Percentiles rank a stretch among this genome's conserved stretches.
Conservation (phyloP, 2,113 vertebrate species). For the Amazona guildingii region DNA sequence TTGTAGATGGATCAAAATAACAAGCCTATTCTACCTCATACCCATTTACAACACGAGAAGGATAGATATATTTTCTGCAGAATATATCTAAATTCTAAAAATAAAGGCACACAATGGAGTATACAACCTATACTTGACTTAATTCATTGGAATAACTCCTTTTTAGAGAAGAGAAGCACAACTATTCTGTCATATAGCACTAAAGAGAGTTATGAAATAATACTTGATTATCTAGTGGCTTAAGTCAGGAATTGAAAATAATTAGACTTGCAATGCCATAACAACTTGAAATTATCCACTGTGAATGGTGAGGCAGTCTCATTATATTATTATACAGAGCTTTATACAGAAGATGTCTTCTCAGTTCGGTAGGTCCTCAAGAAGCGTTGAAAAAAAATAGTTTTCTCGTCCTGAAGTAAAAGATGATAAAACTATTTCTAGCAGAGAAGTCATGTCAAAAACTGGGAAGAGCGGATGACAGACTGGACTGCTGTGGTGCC, state of each 20-base stretch:
- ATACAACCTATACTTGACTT: not conserved
- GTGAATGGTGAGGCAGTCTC: not conserved
- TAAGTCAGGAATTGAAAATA: not conserved
- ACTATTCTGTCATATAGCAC: not conserved
- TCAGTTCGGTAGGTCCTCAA: not conserved
- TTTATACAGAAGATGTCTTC: not conserved
- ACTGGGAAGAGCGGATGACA: not conserved
- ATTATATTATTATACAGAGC: not conserved
- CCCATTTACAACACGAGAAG: not conserved
- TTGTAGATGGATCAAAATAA: not conserved
- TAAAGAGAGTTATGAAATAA: not conserved
- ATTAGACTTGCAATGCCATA: not conserved
- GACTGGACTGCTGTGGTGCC: not conserved
- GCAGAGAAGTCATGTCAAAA: not conserved
- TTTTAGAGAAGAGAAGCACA: not conserved
- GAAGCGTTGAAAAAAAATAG: not conserved
- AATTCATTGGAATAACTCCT: not conserved
- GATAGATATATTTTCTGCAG: not conserved
- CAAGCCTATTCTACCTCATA: not conserved
- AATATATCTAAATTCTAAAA: not conserved
- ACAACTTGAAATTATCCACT: not conserved
- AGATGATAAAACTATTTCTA: not conserved
- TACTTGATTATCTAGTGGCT: not conserved
- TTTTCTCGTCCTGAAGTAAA: not conserved
- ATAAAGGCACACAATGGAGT: not conserved